These are phyloP conservation scores for Lutjanus argentimaculatus DNA, from an alignment of 2,797 vertebrate genomes.

Conservation along the genomic window DNA sequence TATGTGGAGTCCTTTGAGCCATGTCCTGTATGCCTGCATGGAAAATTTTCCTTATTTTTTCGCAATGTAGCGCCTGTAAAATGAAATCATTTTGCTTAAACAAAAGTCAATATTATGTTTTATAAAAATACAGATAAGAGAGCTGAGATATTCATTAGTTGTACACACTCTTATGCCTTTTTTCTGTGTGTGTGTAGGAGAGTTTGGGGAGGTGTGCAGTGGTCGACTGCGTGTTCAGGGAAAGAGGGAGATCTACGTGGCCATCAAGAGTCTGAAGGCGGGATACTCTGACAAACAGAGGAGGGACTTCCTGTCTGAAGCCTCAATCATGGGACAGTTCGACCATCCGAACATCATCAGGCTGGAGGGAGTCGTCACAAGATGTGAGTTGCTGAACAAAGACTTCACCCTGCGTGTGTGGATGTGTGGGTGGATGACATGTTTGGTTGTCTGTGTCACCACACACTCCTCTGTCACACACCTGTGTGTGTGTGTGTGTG, in stretches of 20 bases:
- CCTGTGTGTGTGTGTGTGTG: constrained; percentile 10
- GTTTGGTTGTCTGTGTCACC: background rate
- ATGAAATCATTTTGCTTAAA: background rate
- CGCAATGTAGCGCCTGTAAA: background rate
- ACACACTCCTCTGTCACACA: constrained; percentile 9
- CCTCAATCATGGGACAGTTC: constrained; percentile 89
- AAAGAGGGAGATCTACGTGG: constrained; percentile 88
- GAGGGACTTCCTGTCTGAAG: constrained; percentile 87
- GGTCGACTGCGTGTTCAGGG: constrained; percentile 82
- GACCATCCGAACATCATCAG: constrained; percentile 89
- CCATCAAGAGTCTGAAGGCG: constrained; percentile 88
- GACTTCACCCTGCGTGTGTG: background rate
- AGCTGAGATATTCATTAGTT: background rate
- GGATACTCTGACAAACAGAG: constrained; percentile 88
- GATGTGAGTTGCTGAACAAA: constrained; percentile 80
- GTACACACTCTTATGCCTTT: background rate
- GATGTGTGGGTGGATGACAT: background rate
- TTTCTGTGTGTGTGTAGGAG: constrained; percentile 66
- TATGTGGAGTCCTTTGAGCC: background rate
- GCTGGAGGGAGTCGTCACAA: constrained; percentile 88
- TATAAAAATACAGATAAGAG: background rate
- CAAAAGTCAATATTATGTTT: background rate
- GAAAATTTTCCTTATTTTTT: background rate
- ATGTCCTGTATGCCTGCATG: background rate
- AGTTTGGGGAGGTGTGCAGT: constrained; percentile 86